Base-by-base conservation (phyloP, 2,888 invertebrate genomes). In the Pachycephus smyrnensis region DNA sequence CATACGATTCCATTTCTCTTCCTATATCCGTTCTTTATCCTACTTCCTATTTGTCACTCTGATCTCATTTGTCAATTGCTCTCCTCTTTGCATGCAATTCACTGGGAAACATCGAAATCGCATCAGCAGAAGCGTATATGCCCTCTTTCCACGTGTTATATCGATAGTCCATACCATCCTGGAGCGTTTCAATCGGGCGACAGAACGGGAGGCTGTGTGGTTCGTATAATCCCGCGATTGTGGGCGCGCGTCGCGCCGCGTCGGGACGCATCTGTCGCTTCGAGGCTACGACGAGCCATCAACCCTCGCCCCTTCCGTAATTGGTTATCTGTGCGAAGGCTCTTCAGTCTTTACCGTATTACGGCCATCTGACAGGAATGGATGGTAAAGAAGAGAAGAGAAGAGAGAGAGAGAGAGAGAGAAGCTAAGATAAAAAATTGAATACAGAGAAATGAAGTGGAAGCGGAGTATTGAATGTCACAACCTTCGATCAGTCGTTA, bases 321-420 rank as follows among this genome's bases (percentile, higher is more conserved):
- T 91, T 91, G 91, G 89, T 91, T 91, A 91, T 91, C 91, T 90
- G 90, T 90, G 90, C 91, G 89, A 80, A 90, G 88, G 86, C 89
- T 90, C 90, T 90, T 90, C 89, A 88, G 87, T 89, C 88, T 89
- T 89, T 88, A 87, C 86, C 87, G 85, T 81, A 84, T 88, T 89
- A 89, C 82, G 83, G 80, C 86, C 86, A 86, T 86, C 87, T 88
- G 87, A 87, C 87, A 82, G 81, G 82, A 83, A 82, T 80, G 80
- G 84, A 80, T 82, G 82, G 36, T 68, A 40, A 73, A 73, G 76
- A 73, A 73, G n/a, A n/a, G 73, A 32, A 12, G 68, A 75, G 68
- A 84, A 83, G 87, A 87, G 86, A 86, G 40, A 40, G 69, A 30
- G 69, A 69, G n/a, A n/a, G 69, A 11, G 69, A 30, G n/a, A 30